Percentiles rank a stretch among this genome's conserved stretches.
phyloP scores from a whole-genome alignment of 2,113 vertebrate species.

The Orientallactaga bullata region DNA sequence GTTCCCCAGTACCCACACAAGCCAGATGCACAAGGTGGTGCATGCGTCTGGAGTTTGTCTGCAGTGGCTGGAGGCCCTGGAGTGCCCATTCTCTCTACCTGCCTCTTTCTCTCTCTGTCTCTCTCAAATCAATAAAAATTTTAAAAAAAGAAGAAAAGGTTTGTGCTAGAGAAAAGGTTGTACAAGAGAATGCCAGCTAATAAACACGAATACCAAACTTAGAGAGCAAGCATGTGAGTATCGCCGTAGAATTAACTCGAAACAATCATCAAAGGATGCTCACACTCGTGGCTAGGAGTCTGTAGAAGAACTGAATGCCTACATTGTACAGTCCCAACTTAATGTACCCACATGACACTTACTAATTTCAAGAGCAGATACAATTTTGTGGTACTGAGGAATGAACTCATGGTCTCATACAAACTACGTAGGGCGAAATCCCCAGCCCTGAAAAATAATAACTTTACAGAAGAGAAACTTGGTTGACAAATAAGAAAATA shows the following conservation, averaged over 20 bases:
- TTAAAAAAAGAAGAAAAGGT: background rate
- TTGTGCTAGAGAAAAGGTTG: too few relatives aligned
- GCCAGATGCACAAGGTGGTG: too few relatives aligned
- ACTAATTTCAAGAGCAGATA: background rate
- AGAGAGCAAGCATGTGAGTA: background rate
- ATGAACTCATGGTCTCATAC: too few relatives aligned
- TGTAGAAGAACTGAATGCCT: background rate
- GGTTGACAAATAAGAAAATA: background rate
- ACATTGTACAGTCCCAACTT: background rate
- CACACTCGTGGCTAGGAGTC: background rate
- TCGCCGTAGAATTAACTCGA: background rate
- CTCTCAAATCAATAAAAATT: too few relatives aligned
- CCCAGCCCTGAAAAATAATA: background rate
- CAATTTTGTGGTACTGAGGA: background rate
- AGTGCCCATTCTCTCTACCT: too few relatives aligned
- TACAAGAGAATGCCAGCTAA: background rate
- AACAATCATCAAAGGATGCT: background rate
- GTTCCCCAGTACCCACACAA: too few relatives aligned
- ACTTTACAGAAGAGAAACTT: conserved; percentile 5
- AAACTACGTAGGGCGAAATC: background rate
- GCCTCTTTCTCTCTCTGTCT: too few relatives aligned
- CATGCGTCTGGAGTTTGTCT: too few relatives aligned
- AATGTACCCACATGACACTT: background rate
- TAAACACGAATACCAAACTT: background rate
- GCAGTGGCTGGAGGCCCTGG: too few relatives aligned